Conservation (phyloP, 2,797 vertebrate genomes). For the Anabacerthia variegaticeps region DNA sequence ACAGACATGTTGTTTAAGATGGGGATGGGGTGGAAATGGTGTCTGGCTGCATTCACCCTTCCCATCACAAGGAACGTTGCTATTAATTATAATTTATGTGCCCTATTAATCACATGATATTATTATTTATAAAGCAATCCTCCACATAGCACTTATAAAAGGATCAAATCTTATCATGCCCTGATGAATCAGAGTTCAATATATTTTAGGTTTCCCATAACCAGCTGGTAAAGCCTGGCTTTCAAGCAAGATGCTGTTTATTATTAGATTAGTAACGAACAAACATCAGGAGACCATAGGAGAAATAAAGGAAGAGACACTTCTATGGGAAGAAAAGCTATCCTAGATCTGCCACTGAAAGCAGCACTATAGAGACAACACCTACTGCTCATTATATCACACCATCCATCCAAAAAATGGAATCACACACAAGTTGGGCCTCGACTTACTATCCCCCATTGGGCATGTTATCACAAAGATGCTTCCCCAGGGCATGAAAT, state of each 20-base stretch:
- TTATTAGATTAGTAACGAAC: not conserved
- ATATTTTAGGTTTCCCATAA: not conserved
- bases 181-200: constrained; percentile 3
- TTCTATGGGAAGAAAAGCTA: not conserved
- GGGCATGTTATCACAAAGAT: not conserved
- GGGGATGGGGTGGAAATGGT: not conserved
- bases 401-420: not conserved
- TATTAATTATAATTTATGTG: constrained; percentile 23
- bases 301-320: not conserved
- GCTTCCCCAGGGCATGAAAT: not conserved
- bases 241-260: not conserved
- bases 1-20: not conserved
- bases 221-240: not conserved
- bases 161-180: constrained; percentile 1
- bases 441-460: not conserved
- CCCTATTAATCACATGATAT: not conserved
- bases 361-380: not conserved
- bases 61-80: not conserved
- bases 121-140: not conserved
- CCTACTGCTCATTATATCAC: not conserved
- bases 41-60: not conserved
- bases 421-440: not conserved
- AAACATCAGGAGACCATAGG: not conserved
- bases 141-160: not conserved
- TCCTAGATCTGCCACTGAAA: not conserved